Evolutionary conservation across 37 sponge, comb jelly and placozoan species (phyloP), one percentile per base, ranked within the genome.

Genomic region (Bolinopsis microptera): DNA sequence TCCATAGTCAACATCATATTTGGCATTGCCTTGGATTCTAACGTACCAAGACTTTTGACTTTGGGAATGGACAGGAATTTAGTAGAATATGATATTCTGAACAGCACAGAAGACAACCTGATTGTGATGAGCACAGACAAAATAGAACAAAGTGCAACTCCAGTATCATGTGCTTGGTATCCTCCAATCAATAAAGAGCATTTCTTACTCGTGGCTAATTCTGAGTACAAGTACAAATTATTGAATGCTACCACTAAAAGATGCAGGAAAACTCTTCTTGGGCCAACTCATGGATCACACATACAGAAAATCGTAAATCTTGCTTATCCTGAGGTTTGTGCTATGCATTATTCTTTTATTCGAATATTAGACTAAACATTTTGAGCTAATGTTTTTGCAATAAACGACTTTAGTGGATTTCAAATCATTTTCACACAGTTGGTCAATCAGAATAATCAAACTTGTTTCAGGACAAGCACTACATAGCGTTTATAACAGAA

Each of bases 91-190:
- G 97, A 98, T 93, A 93, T 98, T 16, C 69, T 38, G 35, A 93
- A 83, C 75, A 96, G 96, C 38, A 76, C 95, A 24, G 94, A 92
- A 48, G 96, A 98, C 77, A 94, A 97, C 69, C 94, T 98, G 18
- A 35, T 41, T 9, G 39, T 98, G 16, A 92, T 95, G 41, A 94
- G 94, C 76, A 69, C 92, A 0, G 96, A 96, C 76, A 86, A 96
- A 9, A 96, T 98, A 16, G 99, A 98, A 93, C 99, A 98, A 94
- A 97, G 96, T 94, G 97, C 96, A 16, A 69, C 94, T 2, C 97
- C 99, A 28, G 93, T 92, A 22, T 94, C 96, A 32, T 39, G 96
- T 30, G 92, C 92, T 8, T 96, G 96, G 97, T 98, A 96, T 94
- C 99, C 99, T 31, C 94, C 97, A 35, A 92, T 98, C 38, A 94